Conservation (phyloP, 2,113 vertebrate species). For the Hippolais icterina region DNA sequence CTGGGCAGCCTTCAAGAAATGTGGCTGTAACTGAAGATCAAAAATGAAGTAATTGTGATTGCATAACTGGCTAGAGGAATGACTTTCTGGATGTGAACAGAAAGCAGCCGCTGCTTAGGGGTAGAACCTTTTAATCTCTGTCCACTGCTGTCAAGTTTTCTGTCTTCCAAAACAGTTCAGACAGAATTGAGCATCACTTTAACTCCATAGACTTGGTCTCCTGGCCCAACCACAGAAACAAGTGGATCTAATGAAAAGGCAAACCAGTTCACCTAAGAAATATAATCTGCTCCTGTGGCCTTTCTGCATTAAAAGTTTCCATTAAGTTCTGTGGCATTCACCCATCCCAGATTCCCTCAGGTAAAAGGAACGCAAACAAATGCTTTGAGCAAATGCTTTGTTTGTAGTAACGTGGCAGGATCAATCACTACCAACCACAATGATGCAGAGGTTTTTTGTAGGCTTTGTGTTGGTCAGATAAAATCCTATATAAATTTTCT, state of each 20-base stretch:
- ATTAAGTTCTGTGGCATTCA: constrained; percentile 37
- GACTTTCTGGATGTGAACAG: background rate
- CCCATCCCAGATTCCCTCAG: constrained; percentile 30
- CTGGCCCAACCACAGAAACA: background rate
- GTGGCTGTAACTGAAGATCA: background rate
- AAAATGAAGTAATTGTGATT: constrained; percentile 38
- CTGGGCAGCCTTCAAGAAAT: constrained; percentile 11
- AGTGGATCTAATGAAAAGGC: constrained; percentile 26
- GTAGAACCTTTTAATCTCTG: background rate
- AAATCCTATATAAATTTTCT: constrained; percentile 24
- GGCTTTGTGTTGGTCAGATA: constrained; percentile 8
- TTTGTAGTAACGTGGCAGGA: constrained; percentile 26
- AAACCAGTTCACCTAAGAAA: constrained; percentile 34
- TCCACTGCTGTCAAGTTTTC: background rate
- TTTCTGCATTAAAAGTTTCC: constrained; percentile 41
- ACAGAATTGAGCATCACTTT: background rate
- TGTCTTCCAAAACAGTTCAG: background rate
- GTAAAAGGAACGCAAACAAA: constrained; percentile 40
- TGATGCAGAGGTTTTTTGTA: constrained; percentile 9
- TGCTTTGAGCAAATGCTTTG: background rate
- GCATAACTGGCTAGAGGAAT: constrained; percentile 7
- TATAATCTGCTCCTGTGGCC: background rate
- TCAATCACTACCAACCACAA: constrained; percentile 27
- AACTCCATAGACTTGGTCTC: background rate
- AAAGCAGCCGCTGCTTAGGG: background rate